A percentile compares a stretch with the other conserved stretches of the same genome.
Conservation (phyloP, 1,140 invertebrate species). For the Calephelis virginiensis region DNA sequence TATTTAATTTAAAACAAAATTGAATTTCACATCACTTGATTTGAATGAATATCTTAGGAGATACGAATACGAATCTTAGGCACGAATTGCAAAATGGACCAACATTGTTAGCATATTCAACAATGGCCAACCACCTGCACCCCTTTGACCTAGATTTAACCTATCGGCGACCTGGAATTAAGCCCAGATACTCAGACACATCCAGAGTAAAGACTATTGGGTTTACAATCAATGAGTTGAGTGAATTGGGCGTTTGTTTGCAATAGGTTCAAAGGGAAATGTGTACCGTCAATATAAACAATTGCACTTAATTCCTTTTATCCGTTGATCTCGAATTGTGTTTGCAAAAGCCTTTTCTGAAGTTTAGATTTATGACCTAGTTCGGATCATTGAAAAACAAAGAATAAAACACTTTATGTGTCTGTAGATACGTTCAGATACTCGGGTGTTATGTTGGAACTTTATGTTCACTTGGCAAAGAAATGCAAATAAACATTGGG, state of each 20-base stretch:
- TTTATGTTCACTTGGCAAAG: too few relatives aligned
- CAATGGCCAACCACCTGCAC: slow-evolving; percentile 9
- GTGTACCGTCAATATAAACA: slow-evolving; percentile 7
- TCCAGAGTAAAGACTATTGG: slow-evolving; percentile 2
- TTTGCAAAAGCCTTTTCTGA: neutral
- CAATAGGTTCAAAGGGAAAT: slow-evolving; percentile 1
- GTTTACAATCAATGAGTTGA: slow-evolving; percentile 4
- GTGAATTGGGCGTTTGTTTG: slow-evolving; percentile 10
- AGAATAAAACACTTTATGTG: neutral
- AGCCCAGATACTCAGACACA: slow-evolving; percentile 3
- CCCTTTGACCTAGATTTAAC: slow-evolving; percentile 5
- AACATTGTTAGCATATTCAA: slow-evolving; percentile 12
- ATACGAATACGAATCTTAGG: too few relatives aligned
- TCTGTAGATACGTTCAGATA: too few relatives aligned
- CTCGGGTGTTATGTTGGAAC: too few relatives aligned
- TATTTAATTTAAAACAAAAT: too few relatives aligned
- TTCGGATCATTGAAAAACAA: neutral
- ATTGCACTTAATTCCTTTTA: slow-evolving; percentile 7
- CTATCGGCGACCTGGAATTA: slow-evolving; percentile 12
- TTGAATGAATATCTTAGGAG: too few relatives aligned
- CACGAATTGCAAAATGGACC: slow-evolving; percentile 1
- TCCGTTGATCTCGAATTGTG: slow-evolving; percentile 4
- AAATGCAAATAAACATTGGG: too few relatives aligned
- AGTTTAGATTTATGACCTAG: neutral
- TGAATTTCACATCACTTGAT: too few relatives aligned